Conservation (phyloP, 1,140 invertebrate genomes). For the Bombus pascuorum region DNA sequence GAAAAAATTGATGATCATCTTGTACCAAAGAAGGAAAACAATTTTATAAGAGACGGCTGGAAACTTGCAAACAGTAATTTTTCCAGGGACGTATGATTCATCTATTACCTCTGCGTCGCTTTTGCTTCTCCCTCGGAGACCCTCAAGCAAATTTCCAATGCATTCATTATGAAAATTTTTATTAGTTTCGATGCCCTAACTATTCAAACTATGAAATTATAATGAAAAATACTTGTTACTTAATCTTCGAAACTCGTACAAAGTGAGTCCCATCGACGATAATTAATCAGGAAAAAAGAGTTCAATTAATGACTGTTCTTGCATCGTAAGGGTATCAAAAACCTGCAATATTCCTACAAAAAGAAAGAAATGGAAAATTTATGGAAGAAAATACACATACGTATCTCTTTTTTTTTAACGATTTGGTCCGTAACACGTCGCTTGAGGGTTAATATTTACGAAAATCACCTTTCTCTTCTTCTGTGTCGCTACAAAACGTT, state of each 20-base stretch:
- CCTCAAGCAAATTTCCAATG: not conserved
- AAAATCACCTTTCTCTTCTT: not conserved
- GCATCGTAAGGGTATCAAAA: too few relatives aligned
- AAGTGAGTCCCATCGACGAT: too few relatives aligned
- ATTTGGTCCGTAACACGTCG: too few relatives aligned
- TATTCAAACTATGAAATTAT: not conserved
- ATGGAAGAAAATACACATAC: too few relatives aligned
- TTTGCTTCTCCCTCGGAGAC: not conserved
- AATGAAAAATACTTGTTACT: not conserved
- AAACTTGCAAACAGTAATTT: not conserved
- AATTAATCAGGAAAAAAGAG: too few relatives aligned
- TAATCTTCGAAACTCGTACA: too few relatives aligned
- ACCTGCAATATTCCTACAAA: too few relatives aligned
- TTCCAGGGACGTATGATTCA: not conserved
- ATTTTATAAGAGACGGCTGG: not conserved
- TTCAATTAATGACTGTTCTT: not conserved
- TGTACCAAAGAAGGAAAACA: not conserved
- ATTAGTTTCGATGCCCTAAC: too few relatives aligned
- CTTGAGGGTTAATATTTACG: not conserved
- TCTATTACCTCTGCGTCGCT: not conserved
- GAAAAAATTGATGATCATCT: conserved; percentile 19
- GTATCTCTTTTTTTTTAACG: too few relatives aligned
- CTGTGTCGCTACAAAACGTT: not conserved
- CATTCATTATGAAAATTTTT: too few relatives aligned
- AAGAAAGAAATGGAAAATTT: too few relatives aligned